A percentile compares a stretch with the other conserved stretches of the same genome.
Evolutionary conservation across 2,113 vertebrate genomes (phyloP).

Genomic region (Typhlomys cinereus): DNA sequence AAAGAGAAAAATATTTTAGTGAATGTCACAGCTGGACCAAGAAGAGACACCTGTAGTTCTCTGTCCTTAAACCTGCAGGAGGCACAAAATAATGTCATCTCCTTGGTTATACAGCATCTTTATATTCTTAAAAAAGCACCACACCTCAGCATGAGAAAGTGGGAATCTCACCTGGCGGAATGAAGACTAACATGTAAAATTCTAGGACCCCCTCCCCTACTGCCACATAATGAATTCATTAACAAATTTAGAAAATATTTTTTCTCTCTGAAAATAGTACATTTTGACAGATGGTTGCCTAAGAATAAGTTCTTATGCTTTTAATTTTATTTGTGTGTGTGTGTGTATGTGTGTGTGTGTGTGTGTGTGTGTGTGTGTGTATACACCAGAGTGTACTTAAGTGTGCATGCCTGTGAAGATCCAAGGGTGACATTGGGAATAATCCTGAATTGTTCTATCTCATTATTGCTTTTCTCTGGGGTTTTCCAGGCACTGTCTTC

Average conservation of each 20-base stretch:
- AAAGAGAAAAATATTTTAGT: not conserved
- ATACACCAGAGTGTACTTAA: too few species aligned
- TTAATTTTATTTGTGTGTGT: too few species aligned
- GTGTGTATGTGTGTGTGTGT: too few species aligned
- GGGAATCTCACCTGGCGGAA: not conserved
- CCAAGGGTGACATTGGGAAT: too few species aligned
- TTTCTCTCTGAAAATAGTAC: not conserved
- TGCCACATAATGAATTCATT: constrained; percentile 9
- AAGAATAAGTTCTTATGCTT: not conserved
- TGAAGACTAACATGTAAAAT: not conserved
- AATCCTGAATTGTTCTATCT: too few species aligned
- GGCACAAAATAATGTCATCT: not conserved
- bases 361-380: too few species aligned
- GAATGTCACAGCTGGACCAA: not conserved
- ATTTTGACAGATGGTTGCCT: not conserved
- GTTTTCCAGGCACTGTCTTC: too few species aligned
- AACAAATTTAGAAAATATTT: not conserved
- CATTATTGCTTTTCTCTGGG: too few species aligned
- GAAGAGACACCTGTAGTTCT: not conserved
- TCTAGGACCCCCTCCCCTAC: not conserved
- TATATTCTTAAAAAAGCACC: constrained; percentile 11
- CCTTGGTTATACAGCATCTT: constrained; percentile 1
- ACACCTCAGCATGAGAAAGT: constrained; percentile 13
- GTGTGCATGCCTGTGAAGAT: too few species aligned
- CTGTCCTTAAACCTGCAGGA: constrained; percentile 12